Evolutionary conservation across 1,140 invertebrate species (phyloP).

Genomic region (Drosophila nebulosa): DNA sequence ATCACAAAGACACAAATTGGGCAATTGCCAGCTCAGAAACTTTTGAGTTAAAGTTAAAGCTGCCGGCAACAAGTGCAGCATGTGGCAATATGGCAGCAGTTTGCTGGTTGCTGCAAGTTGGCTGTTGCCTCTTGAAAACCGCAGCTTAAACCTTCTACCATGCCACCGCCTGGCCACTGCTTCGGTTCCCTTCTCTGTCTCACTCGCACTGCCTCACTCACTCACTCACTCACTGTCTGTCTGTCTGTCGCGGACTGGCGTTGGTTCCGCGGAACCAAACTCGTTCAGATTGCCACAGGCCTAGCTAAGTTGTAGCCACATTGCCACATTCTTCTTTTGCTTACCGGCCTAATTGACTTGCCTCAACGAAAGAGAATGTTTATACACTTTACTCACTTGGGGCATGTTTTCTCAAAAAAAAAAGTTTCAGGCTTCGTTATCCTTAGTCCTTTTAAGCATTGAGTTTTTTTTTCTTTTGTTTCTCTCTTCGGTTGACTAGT

Average conservation of each 20-base stretch:
- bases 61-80: not conserved
- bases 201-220: not conserved
- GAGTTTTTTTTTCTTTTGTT: too few relatives aligned
- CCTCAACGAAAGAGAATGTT: conserved; percentile 38
- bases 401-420: not conserved
- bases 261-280: conserved; percentile 70
- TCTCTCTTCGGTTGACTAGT: too few relatives aligned
- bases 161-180: not conserved
- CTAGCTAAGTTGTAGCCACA: conserved; percentile 9
- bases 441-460: too few relatives aligned
- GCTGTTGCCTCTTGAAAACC: conserved; percentile 62
- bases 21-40: conserved; percentile 30
- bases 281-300: conserved; percentile 55
- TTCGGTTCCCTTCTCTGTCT: not conserved
- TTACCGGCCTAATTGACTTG: conserved; percentile 7
- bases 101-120: conserved; percentile 39
- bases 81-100: conserved; percentile 1
- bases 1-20: conserved; percentile 7
- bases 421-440: too few relatives aligned
- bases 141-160: conserved; percentile 23
- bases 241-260: conserved; percentile 19
- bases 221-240: not conserved
- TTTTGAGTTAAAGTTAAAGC: not conserved
- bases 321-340: conserved; percentile 46
- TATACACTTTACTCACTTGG: not conserved